Base-by-base conservation (phyloP, 2,888 invertebrate species). In the Podotricha telesiphe region DNA sequence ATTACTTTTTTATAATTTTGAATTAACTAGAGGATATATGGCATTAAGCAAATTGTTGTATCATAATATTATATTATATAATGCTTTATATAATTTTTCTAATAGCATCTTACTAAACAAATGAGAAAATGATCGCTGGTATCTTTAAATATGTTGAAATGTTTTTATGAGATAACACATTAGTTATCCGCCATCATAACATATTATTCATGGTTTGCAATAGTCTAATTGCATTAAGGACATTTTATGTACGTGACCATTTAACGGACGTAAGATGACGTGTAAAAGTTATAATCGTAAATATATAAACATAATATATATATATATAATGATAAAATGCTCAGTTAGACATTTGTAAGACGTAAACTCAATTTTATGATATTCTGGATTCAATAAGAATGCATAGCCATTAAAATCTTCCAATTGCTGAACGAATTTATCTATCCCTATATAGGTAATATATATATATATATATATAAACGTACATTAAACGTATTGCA, bases 151-250 rank as follows among this genome's bases (percentile, higher is more conserved):
- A 42, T 13, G 13, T 42, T 13, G 13, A 42, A 37, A 42, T 13
- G 42, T 42, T 13, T 7, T 11, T 42, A 42, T 2, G 42, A 42
- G 42, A 42, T 42, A 37, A 37, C 37, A 37, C 8, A 42, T 42
- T 42, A 13, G 13, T 42, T 13, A 13, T 13, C 42, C 13, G 13
- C 42, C 13, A 37, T 6, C 50, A 22, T 20, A 20, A 50, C 13
- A 5, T 50, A 22, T 42, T 13, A 50, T 20, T 50, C 20, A 20
- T 48, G 15, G 22, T 28, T 51, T 28, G 28, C 34, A 11, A 34
- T 55, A 55, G 17, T 55, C 34, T 55, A 11, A 55, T 55, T 28
- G n/a, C 28, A 34, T 55, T 55, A 17, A 17, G 34, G 34, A 28
- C 4, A 51, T 28, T 51, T 51, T 51, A 15, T 28, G n/a, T 28